A percentile compares a stretch with the other conserved stretches of the same genome.
These are phyloP conservation scores for Mormyrops attenuatus DNA, from an alignment of 2,797 vertebrate species.

Conservation along the genomic window DNA sequence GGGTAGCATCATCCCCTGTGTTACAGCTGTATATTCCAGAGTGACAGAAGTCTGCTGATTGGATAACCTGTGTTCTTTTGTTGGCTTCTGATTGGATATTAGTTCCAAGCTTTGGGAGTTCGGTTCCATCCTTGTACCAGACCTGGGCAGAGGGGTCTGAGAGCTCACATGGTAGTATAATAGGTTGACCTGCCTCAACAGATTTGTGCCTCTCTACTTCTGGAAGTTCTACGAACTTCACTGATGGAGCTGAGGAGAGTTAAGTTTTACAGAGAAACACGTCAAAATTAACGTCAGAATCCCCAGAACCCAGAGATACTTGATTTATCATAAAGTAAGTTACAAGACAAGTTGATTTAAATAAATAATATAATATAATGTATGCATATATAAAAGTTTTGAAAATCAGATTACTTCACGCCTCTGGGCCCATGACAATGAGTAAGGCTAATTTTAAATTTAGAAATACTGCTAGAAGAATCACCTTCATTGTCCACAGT, in stretches of 20 bases:
- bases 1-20: conserved; percentile 38
- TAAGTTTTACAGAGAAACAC: conserved; percentile 16
- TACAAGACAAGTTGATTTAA: not conserved
- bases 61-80: conserved; percentile 55
- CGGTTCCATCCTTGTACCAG: conserved; percentile 54
- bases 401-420: not conserved
- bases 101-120: conserved; percentile 49
- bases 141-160: conserved; percentile 48
- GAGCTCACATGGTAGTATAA: conserved; percentile 60
- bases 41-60: conserved; percentile 42
- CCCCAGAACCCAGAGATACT: not conserved
- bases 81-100: conserved; percentile 57
- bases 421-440: not conserved
- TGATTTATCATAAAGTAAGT: not conserved
- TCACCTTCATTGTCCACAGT: conserved; percentile 64
- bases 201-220: conserved; percentile 32
- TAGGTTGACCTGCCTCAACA: conserved; percentile 44
- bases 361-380: not conserved
- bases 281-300: not conserved
- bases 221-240: conserved; percentile 31
- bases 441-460: not conserved
- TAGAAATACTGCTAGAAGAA: conserved; percentile 26
- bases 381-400: not conserved
- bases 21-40: conserved; percentile 63
- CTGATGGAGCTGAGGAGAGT: conserved; percentile 27